Base-by-base conservation (phyloP, 2,888 invertebrate species). In the Nebria brevicollis region DNA sequence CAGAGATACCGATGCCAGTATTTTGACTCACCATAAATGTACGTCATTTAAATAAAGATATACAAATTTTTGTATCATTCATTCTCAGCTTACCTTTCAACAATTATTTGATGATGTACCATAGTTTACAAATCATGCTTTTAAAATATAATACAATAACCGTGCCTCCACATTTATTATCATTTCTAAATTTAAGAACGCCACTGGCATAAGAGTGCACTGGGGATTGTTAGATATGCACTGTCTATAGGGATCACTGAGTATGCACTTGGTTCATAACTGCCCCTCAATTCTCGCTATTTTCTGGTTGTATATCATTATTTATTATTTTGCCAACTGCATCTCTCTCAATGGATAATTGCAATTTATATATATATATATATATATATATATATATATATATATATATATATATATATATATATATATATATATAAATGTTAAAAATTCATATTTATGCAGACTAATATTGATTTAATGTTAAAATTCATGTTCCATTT, bases 391-490 rank as follows among this genome's bases (percentile, higher is more conserved):
- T 11, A 66, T 66, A 72, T 64, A 26, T 42, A 76, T 70, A 77
- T 65, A 34, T 34, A 5, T 70, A 77, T 65, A 34, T 34, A 5
- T 34, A 42, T 11, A 66, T 66, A 72, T 64, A 26, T n/a, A n/a
- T 42, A 76, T 70, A 77, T 65, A 34, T 34, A 5, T 34, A 42
- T 11, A 66, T 66, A 72, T 64, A 26, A 34, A 42, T 42, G 41
- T 41, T 41, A 66, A 76, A 76, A 10, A 76, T 76, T 66, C 41
- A 20, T 13, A 25, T 34, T 34, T 34, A 34, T 34, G 4, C 26
- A 66, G 76, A 76, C 66, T 76, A 66, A 76, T 66, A 66, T 76
- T 34, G 66, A 70, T 70, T 70, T 68, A 25, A 70, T 42, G 66
- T 76, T 76, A 13, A 6, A 5, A 13, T 11, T 1, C 70, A 15